These are phyloP conservation scores for Cossypha polioptera DNA, from an alignment of 2,797 vertebrate genomes.

Conservation along the genomic window DNA sequence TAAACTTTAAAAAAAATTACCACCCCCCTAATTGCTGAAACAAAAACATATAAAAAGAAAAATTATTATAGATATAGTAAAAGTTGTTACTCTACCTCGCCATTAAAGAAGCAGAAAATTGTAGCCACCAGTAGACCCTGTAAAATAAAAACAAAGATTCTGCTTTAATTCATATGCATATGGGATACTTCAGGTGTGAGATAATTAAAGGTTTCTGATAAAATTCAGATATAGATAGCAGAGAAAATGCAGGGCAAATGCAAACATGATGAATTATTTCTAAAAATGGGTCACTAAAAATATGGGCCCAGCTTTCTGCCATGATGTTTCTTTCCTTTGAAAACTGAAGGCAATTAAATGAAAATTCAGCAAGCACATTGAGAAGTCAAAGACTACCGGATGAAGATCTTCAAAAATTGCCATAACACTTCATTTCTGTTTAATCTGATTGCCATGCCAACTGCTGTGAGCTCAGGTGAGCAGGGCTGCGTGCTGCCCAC, in stretches of 20 bases:
- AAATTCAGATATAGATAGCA: neutral
- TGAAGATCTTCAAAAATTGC: neutral
- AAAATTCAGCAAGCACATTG: neutral
- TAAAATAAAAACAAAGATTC: slow-evolving; percentile 35
- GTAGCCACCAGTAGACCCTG: slow-evolving; percentile 96
- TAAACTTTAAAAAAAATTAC: neutral
- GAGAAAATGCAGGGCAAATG: neutral
- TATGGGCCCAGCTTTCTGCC: neutral
- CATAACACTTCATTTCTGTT: fast-evolving
- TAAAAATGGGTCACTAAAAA: neutral
- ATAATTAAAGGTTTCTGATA: neutral
- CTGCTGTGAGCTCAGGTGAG: neutral
- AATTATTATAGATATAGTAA: neutral
- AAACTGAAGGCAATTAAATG: neutral
- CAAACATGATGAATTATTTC: neutral
- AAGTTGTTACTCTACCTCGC: slow-evolving; percentile 83
- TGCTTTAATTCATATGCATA: neutral
- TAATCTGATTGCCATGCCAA: neutral
- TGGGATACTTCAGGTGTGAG: neutral
- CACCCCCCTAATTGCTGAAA: neutral
- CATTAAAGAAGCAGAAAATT: slow-evolving; percentile 99
- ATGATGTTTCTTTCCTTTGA: neutral
- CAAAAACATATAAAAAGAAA: neutral
- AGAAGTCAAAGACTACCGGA: neutral
- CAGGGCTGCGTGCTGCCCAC: slow-evolving; percentile 59